A percentile compares a stretch with the other conserved stretches of the same genome.
Evolutionary conservation across 1,140 invertebrate genomes (phyloP).

Genomic region (Drosophila nasuta): DNA sequence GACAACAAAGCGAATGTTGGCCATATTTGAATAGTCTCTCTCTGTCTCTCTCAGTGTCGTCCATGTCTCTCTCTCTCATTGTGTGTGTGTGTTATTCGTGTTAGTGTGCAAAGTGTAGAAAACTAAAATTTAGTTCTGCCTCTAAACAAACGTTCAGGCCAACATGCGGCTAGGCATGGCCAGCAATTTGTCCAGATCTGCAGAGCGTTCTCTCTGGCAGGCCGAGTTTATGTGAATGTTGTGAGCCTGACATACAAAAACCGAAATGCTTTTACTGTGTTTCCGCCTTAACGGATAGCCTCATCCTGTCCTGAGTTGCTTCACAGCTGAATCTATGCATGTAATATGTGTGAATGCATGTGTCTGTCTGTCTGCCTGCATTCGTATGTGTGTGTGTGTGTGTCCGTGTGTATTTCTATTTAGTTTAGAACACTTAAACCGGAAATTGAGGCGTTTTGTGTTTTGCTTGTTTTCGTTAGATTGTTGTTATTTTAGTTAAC

Average conservation of each 20-base stretch:
- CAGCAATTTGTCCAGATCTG: conserved; percentile 71
- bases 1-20: conserved; percentile 73
- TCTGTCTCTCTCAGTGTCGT: not conserved
- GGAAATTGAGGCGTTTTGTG: conserved; percentile 84
- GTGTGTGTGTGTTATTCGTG: conserved; percentile 17
- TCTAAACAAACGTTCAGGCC: conserved; percentile 57
- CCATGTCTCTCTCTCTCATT: conserved; percentile 12
- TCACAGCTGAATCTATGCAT: conserved; percentile 8
- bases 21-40: conserved; percentile 73
- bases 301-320: conserved; percentile 28
- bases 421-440: conserved; percentile 81
- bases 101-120: conserved; percentile 66
- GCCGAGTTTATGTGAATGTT: conserved; percentile 64
- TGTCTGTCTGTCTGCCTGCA: conserved; percentile 20
- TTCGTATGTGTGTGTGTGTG: conserved; percentile 3
- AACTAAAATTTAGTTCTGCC: conserved; percentile 78
- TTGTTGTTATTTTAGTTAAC: conserved; percentile 84
- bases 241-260: conserved; percentile 65
- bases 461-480: conserved; percentile 81
- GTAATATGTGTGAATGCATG: conserved; percentile 25
- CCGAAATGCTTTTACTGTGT: conserved; percentile 79
- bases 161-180: conserved; percentile 66
- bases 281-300: conserved; percentile 72
- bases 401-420: conserved; percentile 61
- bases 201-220: conserved; percentile 13